Evolutionary conservation across 1,140 invertebrate species (phyloP), one percentile per base, ranked within the genome.

Genomic region (Drosophila bocqueti): DNA sequence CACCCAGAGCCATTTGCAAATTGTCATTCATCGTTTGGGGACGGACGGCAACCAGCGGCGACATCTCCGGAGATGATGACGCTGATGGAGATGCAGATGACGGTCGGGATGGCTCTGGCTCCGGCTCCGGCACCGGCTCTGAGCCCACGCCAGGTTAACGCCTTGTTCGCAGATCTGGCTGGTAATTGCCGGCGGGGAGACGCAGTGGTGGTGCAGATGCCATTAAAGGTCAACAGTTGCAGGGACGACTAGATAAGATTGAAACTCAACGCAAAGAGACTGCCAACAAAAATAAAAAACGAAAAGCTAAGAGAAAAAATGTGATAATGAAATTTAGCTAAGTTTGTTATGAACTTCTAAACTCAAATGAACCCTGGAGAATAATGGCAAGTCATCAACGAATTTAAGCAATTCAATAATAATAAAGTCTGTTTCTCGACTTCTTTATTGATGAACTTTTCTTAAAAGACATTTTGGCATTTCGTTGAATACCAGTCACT

Each of bases 1-100:
- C 83, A 71, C 68, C 68, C 77, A 78, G 64, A 78, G 84, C 71
- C 83, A 87, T 84, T 90, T 84, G 81, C 85, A 81, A 90, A 89
- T 83, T 90, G 84, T 90, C 84, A 89, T 89, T 84, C 60, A 79
- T 68, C 63, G 62, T 31, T 31, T 65, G 62, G 68, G 59, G 24
- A 40, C 29, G 29, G 42, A 40, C 52, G 57, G 47, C 75, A 46
- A 59, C 72, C 31, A 55, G 62, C 77, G 68, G 69, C 60, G 64
- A 63, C 63, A 69, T 71, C 67, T 54, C 59, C 46, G 54, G 65
- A 52, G 45, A 78, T 45, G 75, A 43, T 34, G 61, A 65, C 50
- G 43, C 55, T 59, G 63, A 64, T 40, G 59, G 26, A 43, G 50
- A 47, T 78, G 58, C 49, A 54, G 80, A 83, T 64, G 58, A 31